A percentile compares a stretch with the other conserved stretches of the same genome.
Evolutionary conservation across 1,140 invertebrate genomes (phyloP).

Genomic region (Atopsyche davidsoni): DNA sequence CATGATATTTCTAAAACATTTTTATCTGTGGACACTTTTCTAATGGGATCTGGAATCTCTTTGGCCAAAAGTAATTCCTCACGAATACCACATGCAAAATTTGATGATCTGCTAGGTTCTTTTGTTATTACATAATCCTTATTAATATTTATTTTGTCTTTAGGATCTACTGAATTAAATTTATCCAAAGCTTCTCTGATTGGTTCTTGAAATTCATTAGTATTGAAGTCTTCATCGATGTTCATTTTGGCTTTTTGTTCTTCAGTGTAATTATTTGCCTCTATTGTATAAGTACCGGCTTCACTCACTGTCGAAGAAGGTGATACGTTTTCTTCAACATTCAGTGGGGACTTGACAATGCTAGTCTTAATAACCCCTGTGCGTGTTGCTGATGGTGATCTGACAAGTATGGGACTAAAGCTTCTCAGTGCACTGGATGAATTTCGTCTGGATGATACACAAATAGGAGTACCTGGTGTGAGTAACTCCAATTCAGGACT

Average conservation of each 20-base stretch:
- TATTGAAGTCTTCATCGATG: slow-evolving; percentile 69
- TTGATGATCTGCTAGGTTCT: slow-evolving; percentile 20
- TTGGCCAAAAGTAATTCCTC: slow-evolving; percentile 26
- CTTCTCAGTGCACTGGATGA: slow-evolving; percentile 20
- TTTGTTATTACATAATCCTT: slow-evolving; percentile 22
- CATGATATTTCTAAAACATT: slow-evolving; percentile 56
- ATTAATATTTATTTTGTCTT: no score
- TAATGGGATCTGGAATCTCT: slow-evolving; percentile 30
- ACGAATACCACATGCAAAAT: slow-evolving; percentile 18
- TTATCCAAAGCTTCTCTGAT: slow-evolving; percentile 36
- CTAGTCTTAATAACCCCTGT: slow-evolving; percentile 7
- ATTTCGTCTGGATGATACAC: slow-evolving; percentile 12
- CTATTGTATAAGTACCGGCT: slow-evolving; percentile 82
- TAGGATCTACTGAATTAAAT: background rate
- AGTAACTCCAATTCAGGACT: slow-evolving; percentile 55
- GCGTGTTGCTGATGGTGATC: slow-evolving; percentile 13
- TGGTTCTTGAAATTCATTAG: slow-evolving; percentile 34
- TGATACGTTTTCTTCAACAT: slow-evolving; percentile 27
- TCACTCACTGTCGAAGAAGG: slow-evolving; percentile 67
- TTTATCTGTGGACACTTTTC: slow-evolving; percentile 45
- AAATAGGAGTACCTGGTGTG: slow-evolving; percentile 33
- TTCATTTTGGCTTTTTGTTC: slow-evolving; percentile 80
- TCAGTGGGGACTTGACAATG: slow-evolving; percentile 20
- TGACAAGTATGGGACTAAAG: background rate
- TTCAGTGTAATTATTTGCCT: slow-evolving; percentile 76